Evolutionary conservation across 2,113 vertebrate genomes (phyloP), one percentile per base, ranked within the genome.

Genomic region (Pyxicephalus adspersus): DNA sequence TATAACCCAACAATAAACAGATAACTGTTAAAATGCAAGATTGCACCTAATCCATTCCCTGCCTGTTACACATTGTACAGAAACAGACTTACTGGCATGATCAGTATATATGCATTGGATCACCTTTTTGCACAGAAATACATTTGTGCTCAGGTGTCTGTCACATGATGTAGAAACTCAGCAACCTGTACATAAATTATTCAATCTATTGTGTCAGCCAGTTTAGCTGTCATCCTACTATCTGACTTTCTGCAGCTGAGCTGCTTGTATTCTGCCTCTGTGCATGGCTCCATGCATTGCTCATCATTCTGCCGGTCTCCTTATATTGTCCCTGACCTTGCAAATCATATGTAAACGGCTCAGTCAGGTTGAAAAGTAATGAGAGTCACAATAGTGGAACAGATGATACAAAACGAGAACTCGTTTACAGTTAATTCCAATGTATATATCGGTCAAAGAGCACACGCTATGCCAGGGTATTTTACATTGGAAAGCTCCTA

Each of bases 241-340:
- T 54, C 70, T 73, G 52, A n/a, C 70, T 73, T 31, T 7, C 15
- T 60, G 28, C 28, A n/a, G 19, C 55, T 60, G 71, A n/a, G 34
- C 71, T 38, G 29, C 26, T 58, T 73, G 52, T 73, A 58, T 31
- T 29, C n/a, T 73, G 52, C 28, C 26, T 28, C 51, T 52, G 45
- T 71, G 28, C 18, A 54, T 13, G 18, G 50, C n/a, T 52, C 25
- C 52, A 17, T 28, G 26, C 45, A 52, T 23, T 20, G 25, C 50
- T 71, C 68, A 19, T 20, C 25, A 26, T 28, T 54, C 45, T 26
- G 23, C 50, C 8, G 26, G n/a, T 70, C 25, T 38, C 8, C 38
- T 45, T 45, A 45, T 45, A 45, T 45, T 13, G n/a, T 45, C 38
- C 38, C 38, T 45, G 38, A 45, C 38, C 8, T 45, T 45, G 38